Conservation (phyloP, 2,797 vertebrate genomes). For the Danio kyathit region DNA sequence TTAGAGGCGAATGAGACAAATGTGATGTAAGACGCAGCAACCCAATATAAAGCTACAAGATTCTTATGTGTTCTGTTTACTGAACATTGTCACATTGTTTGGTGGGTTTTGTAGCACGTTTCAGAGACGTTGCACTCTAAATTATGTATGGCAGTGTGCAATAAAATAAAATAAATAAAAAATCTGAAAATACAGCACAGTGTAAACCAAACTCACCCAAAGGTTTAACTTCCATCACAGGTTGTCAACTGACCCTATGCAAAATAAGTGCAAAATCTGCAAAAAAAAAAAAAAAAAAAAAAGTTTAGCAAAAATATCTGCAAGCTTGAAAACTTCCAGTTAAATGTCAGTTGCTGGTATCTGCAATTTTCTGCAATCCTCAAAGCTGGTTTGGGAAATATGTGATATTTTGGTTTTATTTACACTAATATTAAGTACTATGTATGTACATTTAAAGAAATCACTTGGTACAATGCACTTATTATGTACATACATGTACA, state of each 20-base stretch:
- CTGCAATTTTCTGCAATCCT: too few species aligned
- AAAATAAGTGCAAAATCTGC: too few species aligned
- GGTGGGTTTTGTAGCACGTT: background rate
- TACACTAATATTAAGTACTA: too few species aligned
- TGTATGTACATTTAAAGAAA: too few species aligned
- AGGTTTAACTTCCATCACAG: background rate
- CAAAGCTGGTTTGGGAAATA: too few species aligned
- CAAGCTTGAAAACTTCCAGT: too few species aligned
- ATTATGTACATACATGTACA: too few species aligned
- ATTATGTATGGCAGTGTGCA: background rate
- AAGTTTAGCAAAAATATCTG: too few species aligned
- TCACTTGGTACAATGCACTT: too few species aligned
- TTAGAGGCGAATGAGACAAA: background rate
- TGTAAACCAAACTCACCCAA: background rate
- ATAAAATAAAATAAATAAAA: background rate
- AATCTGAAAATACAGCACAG: background rate
- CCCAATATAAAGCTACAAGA: conserved; percentile 23
- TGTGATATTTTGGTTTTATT: too few species aligned
- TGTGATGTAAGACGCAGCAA: conserved; percentile 34
- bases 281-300: too few species aligned
- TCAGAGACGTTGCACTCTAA: background rate
- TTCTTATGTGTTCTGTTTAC: conserved; percentile 27
- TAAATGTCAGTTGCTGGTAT: too few species aligned
- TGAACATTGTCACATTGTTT: conserved; percentile 16
- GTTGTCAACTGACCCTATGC: background rate